Base-by-base conservation (phyloP, 2,888 invertebrate genomes). In the Augochlorella aurata region DNA sequence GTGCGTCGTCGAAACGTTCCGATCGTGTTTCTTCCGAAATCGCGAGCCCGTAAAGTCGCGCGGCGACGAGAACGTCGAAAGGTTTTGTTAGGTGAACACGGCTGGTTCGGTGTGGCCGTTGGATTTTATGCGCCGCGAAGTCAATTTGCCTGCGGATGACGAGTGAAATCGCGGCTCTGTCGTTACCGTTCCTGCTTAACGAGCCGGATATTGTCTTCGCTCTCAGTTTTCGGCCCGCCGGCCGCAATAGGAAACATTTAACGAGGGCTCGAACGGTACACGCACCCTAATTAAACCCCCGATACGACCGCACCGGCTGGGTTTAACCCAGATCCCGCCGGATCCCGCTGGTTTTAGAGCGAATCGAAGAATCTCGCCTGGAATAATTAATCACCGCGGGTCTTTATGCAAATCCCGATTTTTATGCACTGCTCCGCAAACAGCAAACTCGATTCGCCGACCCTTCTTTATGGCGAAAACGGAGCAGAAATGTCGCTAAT, bases 11-110 rank as follows among this genome's bases (percentile, higher is more conserved):
- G 29, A 16, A 29, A 29, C 1, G n/a, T 65, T 74, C 12, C 38
- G n/a, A 75, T 81, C 81, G 81, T 81, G 81, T 70, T 81, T 81
- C 71, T 67, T 71, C 67, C 50, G 12, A 21, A 18, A 24, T 49
- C 8, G 49, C 12, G 49, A n/a, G n/a, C 1, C 29, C 18, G 54
- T 24, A 49, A 49, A 14, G 8, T 49, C 12, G 29, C 38, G 3
- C 10, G 18, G 38, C 18, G 63, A 38, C 8, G 16, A 18, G 38
- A 38, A 44, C 8, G 44, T 9, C 18, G 18, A 38, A 38, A 38
- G 7, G 38, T 38, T 38, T 29, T 29, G 24, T 14, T 16, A 29
- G 29, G 7, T 29, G 29, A 61, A 21, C 21, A 58, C 14, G 38
- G 38, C 38, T 38, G 38, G 38, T 38, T 38, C 38, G 38, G 58